Percentiles rank a stretch among this genome's conserved stretches.
These are phyloP conservation scores for Yponomeuta sedellus DNA, from an alignment of 2,888 invertebrate species.

Conservation along the genomic window DNA sequence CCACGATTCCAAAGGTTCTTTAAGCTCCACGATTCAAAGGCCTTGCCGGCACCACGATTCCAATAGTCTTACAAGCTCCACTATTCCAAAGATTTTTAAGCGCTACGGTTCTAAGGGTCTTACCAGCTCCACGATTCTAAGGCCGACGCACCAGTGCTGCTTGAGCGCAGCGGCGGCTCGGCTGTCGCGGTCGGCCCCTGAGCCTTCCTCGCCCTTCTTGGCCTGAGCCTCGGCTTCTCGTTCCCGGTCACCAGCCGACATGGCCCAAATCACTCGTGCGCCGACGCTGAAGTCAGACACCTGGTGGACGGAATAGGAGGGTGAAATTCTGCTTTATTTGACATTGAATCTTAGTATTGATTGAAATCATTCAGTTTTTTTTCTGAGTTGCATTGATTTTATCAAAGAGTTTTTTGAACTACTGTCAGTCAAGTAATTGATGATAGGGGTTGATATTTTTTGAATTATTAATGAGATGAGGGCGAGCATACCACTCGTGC, in stretches of 20 bases:
- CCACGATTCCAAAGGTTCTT: too few species aligned
- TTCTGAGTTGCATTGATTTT: not conserved
- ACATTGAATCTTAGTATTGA: not conserved
- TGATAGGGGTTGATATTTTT: too few species aligned
- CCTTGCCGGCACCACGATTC: too few species aligned
- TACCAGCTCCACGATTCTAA: slow-evolving; percentile 80
- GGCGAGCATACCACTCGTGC: not conserved
- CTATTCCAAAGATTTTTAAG: too few species aligned
- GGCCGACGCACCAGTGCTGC: slow-evolving; percentile 75
- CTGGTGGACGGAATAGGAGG: slow-evolving; percentile 36
- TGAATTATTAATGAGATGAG: too few species aligned
- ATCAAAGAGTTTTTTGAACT: not conserved
- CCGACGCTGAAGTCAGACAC: slow-evolving; percentile 70
- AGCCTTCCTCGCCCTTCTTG: slow-evolving; percentile 67
- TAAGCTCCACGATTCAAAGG: too few species aligned
- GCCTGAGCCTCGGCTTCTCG: slow-evolving; percentile 73
- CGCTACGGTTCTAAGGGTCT: slow-evolving; percentile 32
- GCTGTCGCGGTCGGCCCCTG: slow-evolving; percentile 51
- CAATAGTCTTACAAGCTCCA: not conserved
- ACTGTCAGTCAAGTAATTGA: too few species aligned
- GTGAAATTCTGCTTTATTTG: not conserved
- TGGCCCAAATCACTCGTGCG: slow-evolving; percentile 73
- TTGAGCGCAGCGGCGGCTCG: slow-evolving; percentile 57
- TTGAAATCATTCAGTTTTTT: not conserved
- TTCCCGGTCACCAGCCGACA: slow-evolving; percentile 80